Percentiles rank a stretch among this genome's conserved stretches.
Conservation (phyloP, 2,113 vertebrate species). For the Falcunculus frontatus region DNA sequence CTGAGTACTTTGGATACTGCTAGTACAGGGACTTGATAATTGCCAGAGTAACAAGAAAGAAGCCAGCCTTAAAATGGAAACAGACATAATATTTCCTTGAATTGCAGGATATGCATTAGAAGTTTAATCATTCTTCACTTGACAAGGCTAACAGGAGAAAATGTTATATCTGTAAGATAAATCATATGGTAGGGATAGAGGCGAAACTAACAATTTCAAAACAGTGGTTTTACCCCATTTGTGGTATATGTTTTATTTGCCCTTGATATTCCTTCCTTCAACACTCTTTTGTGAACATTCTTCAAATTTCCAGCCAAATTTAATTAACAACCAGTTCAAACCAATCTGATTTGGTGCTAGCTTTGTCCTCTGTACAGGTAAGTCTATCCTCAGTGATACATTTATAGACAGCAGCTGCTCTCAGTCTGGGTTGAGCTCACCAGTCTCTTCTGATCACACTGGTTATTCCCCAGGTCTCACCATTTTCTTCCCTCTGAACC, state of each 20-base stretch:
- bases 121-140: background rate
- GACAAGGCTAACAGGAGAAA: background rate
- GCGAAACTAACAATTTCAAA: background rate
- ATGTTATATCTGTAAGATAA: background rate
- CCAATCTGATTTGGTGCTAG: background rate
- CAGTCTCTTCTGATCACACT: background rate
- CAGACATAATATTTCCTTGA: background rate
- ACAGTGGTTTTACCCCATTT: background rate
- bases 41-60: background rate
- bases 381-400: background rate
- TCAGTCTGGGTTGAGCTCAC: background rate
- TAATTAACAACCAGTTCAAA: background rate
- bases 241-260: background rate
- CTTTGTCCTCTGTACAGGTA: background rate
- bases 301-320: background rate
- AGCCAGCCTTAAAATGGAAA: background rate
- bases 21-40: background rate
- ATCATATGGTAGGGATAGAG: background rate
- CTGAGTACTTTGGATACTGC: background rate
- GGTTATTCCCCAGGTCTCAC: rapidly evolving
- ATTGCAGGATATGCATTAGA: background rate
- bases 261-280: background rate
- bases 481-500: background rate
- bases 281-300: background rate
- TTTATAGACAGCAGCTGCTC: background rate